Conservation (phyloP, 2,113 vertebrate species). For the Shinisaurus crocodilurus region DNA sequence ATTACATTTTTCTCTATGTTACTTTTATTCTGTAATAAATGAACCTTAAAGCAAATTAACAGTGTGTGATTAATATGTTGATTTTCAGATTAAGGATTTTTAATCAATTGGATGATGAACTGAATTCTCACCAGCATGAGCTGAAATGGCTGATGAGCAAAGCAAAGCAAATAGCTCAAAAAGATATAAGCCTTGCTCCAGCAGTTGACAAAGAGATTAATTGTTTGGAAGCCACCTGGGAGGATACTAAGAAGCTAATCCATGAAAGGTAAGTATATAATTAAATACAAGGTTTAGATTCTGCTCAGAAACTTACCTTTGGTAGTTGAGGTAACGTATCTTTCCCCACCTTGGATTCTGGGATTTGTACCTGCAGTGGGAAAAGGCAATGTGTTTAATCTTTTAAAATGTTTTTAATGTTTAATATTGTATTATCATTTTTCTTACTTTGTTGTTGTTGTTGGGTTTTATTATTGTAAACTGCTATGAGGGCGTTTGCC, state of each 20-base stretch:
- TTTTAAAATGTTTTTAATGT: no score
- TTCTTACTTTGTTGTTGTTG: no score
- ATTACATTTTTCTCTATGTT: neutral
- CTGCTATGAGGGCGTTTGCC: no score
- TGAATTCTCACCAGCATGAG: slow-evolving; percentile 91
- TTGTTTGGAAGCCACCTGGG: slow-evolving; percentile 84
- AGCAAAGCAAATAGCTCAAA: slow-evolving; percentile 89
- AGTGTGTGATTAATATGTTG: slow-evolving; percentile 43
- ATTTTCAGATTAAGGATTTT: slow-evolving; percentile 87
- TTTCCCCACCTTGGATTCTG: neutral
- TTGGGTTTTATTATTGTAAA: no score
- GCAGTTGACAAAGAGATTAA: slow-evolving; percentile 85
- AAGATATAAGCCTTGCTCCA: slow-evolving; percentile 83
- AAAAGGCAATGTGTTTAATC: no score
- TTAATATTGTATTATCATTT: no score
- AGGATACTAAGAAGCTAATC: slow-evolving; percentile 84
- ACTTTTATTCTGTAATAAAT: slow-evolving; percentile 1
- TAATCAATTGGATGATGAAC: slow-evolving; percentile 92
- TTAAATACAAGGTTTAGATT: slow-evolving; percentile 3
- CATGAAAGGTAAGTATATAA: slow-evolving; percentile 82
- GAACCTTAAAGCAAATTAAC: neutral
- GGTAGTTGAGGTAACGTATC: neutral
- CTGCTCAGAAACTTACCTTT: neutral
- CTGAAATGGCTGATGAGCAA: slow-evolving; percentile 92
- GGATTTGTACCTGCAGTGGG: neutral